Conservation (phyloP, 1,140 invertebrate genomes). For the Aplysia californica region DNA sequence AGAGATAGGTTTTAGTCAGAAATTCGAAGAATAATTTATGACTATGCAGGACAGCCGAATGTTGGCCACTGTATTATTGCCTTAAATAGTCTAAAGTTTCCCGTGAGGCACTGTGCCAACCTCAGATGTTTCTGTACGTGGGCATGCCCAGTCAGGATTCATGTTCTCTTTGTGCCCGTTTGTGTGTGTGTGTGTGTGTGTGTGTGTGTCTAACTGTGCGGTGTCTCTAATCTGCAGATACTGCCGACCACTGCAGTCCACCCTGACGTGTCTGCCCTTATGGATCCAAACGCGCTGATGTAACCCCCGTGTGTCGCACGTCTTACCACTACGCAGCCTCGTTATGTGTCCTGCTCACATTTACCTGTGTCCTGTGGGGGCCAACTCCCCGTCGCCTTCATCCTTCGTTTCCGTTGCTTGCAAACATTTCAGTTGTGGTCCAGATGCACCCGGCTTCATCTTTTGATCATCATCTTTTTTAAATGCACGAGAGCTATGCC, state of each 20-base stretch:
- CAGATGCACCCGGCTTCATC: background rate
- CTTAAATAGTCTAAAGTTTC: no score
- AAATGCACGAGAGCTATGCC: background rate
- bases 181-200: no score
- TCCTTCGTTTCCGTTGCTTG: background rate
- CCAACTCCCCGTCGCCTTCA: conserved; percentile 1
- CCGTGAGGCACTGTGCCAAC: no score
- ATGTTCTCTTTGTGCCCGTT: no score
- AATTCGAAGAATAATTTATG: no score
- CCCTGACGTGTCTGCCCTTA: conserved; percentile 15
- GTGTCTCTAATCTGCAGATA: conserved; percentile 33
- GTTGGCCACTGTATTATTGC: no score
- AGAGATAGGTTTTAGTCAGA: no score
- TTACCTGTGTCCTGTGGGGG: conserved; percentile 6
- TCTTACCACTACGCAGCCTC: conserved; percentile 20
- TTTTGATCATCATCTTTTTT: no score
- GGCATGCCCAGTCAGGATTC: no score
- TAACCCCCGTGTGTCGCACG: conserved; percentile 9
- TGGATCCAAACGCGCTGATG: conserved; percentile 29
- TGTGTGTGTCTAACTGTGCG: conserved; percentile 30
- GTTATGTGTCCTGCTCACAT: conserved; percentile 6
- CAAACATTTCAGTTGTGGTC: background rate
- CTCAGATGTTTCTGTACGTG: no score
- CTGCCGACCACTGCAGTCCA: conserved; percentile 9
- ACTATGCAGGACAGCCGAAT: no score